These are phyloP conservation scores for Machimus atricapillus DNA, from an alignment of 2,888 invertebrate genomes.

Conservation along the genomic window DNA sequence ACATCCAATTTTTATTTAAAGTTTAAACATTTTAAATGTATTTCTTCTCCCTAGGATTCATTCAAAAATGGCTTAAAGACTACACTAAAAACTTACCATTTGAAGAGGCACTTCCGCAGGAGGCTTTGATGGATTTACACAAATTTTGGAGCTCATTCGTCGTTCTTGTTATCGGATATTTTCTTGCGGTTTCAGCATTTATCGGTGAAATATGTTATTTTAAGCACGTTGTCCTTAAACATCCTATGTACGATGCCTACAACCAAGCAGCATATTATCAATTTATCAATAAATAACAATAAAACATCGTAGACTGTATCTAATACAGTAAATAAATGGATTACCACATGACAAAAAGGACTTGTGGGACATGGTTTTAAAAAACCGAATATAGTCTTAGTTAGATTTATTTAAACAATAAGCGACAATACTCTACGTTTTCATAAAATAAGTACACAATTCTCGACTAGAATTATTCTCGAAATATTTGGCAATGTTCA, in stretches of 20 bases:
- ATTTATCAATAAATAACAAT: neutral
- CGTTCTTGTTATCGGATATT: slow-evolving; percentile 74
- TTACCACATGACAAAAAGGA: too few species aligned
- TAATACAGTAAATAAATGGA: neutral
- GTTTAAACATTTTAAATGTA: neutral
- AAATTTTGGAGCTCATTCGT: slow-evolving; percentile 81
- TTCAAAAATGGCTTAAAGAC: slow-evolving; percentile 81
- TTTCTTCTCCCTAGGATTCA: slow-evolving; percentile 66
- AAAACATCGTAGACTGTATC: neutral
- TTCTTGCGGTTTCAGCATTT: slow-evolving; percentile 67
- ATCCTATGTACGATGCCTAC: slow-evolving; percentile 76
- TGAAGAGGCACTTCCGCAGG: slow-evolving; percentile 69
- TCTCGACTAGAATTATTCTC: slow-evolving; percentile 5
- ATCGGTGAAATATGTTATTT: slow-evolving; percentile 73
- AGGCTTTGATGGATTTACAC: slow-evolving; percentile 78
- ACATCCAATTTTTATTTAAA: neutral
- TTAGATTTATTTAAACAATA: neutral
- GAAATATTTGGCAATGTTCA: slow-evolving; percentile 21
- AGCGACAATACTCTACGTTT: neutral
- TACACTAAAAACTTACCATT: slow-evolving; percentile 69
- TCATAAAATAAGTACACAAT: slow-evolving; percentile 6
- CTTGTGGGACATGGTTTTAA: neutral
- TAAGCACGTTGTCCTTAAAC: slow-evolving; percentile 69
- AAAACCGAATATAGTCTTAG: neutral
- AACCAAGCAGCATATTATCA: slow-evolving; percentile 55